Evolutionary conservation across 2,113 vertebrate genomes (phyloP), one percentile per base, ranked within the genome.

Genomic region (Erythrolamprus reginae): DNA sequence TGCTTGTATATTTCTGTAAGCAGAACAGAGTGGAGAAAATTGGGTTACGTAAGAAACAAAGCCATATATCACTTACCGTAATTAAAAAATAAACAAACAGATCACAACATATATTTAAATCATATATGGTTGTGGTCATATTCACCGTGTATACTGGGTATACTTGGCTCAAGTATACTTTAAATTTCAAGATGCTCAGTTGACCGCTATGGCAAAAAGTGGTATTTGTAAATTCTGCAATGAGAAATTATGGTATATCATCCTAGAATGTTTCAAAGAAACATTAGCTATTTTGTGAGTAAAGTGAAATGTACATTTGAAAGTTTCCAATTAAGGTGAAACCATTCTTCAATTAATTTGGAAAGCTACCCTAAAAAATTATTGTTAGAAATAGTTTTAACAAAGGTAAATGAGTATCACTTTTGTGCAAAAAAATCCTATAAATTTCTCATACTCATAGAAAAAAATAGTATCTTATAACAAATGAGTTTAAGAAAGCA

Each of bases 401-500:
- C 38, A 26, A 55, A 42, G 87, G 10, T n/a, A 45, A 10, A 1
- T 28, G 82, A 89, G 33, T 83, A 52, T 24, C 4, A 87, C 82
- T 1, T 87, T 92, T 89, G n/a, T 88, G 85, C 53, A 33, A 82
- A 92, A 92, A 92, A 45, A 92, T 89, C 91, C 87, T 93, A 83
- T 84, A 92, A 33, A n/a, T 95, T 87, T 92, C 93, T 91, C 86
- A 91, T 82, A 92, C 61, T 52, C 17, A 77, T 91, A 90, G 87
- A 88, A 85, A 33, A 33, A 10, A 92, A 91, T 58, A 84, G 94
- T 93, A 86, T 90, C 17, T 94, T 90, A 96, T 95, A 93, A 92
- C 95, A 94, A 96, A 92, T 96, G 93, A 95, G 91, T 94, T 96
- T 95, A 96, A 96, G 94, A 93, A 96, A 96, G 93, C 94, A 94